Evolutionary conservation across 1,140 invertebrate genomes (phyloP), one percentile per base, ranked within the genome.

Genomic region (Drusus annulatus): DNA sequence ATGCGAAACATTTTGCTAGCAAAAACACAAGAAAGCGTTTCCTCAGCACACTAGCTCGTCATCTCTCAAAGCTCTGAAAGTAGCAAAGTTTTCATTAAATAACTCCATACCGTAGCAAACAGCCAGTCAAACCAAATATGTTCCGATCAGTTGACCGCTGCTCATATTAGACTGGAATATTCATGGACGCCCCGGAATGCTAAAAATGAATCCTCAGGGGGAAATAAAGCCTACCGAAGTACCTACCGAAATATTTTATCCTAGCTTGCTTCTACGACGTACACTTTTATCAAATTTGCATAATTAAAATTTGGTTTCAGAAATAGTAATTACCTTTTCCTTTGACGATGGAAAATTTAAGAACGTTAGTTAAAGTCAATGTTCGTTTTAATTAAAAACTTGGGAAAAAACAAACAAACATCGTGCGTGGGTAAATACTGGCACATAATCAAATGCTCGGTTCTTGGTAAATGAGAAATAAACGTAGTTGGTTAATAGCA

Each of bases 1-100:
- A 7, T 58, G 60, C 25, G 25, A 16, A 63, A 65, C 16, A 65
- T 28, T 16, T 31, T 31, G 15, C 62, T 3, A 5, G 25, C 23
- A 65, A 65, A 60, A 65, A 65, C 25, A 65, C 16, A 36, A 65
- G 62, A 65, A 65, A 65, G 10, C 56, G 56, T 13, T 65, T 31
- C 16, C 62, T 45, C 36, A 8, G 2, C 36, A 36, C 28, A 25
- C 13, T 28, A 3, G 16, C 25, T 21, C 62, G 13, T 21, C 21
- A n/a, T 17, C 17, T 60, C 23, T 60, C 56, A 60, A 17, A 17
- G 62, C 62, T 31, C 62, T 15, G 62, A 16, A 60, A 13, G 36
- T 45, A 28, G 25, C 28, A 16, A 7, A 3, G 4, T 28, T 65
- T 65, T 65, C 23, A 65, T 65, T 65, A 65, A 65, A 65, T 65